A percentile compares a stretch with the other conserved stretches of the same genome.
Evolutionary conservation across 2,113 vertebrate species (phyloP).

Genomic region (Zosterops pallidus): DNA sequence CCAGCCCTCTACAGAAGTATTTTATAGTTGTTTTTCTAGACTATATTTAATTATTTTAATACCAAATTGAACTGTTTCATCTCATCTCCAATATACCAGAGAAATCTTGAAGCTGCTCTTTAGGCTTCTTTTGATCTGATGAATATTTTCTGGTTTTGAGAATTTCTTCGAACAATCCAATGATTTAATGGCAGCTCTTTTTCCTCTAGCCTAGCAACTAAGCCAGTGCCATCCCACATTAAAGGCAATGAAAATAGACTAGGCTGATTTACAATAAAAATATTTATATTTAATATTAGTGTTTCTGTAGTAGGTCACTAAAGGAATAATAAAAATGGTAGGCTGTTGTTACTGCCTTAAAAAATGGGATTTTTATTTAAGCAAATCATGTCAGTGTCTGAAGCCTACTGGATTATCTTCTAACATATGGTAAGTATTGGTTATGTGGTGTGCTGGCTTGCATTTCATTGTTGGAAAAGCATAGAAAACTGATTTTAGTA

Average conservation of each 20-base stretch:
- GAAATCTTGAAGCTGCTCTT: slow-evolving; percentile 35
- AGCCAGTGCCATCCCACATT: background rate
- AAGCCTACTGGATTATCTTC: slow-evolving; percentile 67
- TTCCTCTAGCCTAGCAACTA: background rate
- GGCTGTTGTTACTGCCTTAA: slow-evolving; percentile 42
- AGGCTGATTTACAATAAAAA: slow-evolving; percentile 34
- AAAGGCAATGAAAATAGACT: slow-evolving; percentile 20
- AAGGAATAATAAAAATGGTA: slow-evolving; percentile 49
- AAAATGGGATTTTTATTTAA: slow-evolving; percentile 59
- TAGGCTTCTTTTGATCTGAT: slow-evolving; percentile 34
- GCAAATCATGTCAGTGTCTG: slow-evolving; percentile 65
- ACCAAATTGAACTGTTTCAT: slow-evolving; percentile 37
- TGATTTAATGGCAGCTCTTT: slow-evolving; percentile 48
- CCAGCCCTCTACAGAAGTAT: slow-evolving; percentile 11
- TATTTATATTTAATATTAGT: slow-evolving; percentile 46
- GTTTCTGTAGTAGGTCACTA: slow-evolving; percentile 36
- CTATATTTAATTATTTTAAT: slow-evolving; percentile 43
- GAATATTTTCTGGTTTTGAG: slow-evolving; percentile 13
- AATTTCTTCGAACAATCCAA: slow-evolving; percentile 37
- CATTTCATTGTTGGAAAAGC: slow-evolving; percentile 67
- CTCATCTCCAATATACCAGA: slow-evolving; percentile 30
- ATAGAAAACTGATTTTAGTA: slow-evolving; percentile 71
- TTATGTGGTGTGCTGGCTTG: slow-evolving; percentile 60
- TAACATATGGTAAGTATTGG: slow-evolving; percentile 65
- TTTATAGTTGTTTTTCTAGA: slow-evolving; percentile 38